Conservation (phyloP, 2,113 vertebrate genomes). For the Spilogale gracilis region DNA sequence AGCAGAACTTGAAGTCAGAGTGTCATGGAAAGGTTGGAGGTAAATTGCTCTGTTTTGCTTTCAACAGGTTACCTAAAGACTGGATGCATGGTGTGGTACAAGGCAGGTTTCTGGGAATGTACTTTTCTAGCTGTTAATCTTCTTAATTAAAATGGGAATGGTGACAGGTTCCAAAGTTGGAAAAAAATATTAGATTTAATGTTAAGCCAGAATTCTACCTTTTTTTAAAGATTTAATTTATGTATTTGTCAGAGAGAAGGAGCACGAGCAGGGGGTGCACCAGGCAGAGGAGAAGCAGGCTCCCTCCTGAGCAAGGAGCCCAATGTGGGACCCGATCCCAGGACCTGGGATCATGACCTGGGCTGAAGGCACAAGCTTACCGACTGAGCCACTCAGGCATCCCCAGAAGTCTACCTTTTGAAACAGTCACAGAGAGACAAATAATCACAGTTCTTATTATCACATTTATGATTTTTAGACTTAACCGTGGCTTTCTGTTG, state of each 20-base stretch:
- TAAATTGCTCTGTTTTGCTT: conserved; percentile 11
- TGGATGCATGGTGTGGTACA: background rate
- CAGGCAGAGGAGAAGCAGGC: background rate
- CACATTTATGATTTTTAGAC: background rate
- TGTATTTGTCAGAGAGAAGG: background rate
- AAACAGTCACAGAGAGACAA: background rate
- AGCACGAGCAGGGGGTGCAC: background rate
- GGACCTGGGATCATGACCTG: background rate
- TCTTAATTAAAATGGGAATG: conserved; percentile 28
- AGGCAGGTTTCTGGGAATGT: background rate
- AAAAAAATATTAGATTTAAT: background rate
- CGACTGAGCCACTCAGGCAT: background rate
- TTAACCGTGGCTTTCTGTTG: background rate
- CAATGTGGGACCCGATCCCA: background rate
- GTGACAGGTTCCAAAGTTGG: background rate
- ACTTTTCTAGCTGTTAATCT: background rate
- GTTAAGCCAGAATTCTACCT: background rate
- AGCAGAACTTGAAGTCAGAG: conserved; percentile 65
- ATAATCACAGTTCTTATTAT: background rate
- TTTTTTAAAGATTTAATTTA: background rate
- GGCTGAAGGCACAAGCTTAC: background rate
- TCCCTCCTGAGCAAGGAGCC: background rate
- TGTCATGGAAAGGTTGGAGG: background rate
- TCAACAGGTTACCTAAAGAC: conserved; percentile 27
- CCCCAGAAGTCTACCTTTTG: background rate